Percentiles rank a stretch among this genome's conserved stretches.
Evolutionary conservation across 2,888 invertebrate species (phyloP).

Genomic region (Parnassius orleans): DNA sequence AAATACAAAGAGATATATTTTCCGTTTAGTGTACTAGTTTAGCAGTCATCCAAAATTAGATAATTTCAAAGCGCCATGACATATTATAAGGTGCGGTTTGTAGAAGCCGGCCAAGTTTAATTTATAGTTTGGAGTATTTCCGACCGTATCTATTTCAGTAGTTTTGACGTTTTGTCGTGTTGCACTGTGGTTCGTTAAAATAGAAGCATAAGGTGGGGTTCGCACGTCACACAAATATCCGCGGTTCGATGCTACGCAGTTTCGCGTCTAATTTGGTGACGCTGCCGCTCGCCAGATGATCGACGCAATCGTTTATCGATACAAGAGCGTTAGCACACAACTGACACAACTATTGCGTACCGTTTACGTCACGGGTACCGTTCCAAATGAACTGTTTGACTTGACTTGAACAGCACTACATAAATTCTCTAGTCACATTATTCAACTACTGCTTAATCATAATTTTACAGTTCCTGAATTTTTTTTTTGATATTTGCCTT

Average conservation of each 20-base stretch:
- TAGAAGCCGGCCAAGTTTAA: constrained; percentile 9
- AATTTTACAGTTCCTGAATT: no score
- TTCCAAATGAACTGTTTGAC: not conserved
- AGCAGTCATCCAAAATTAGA: not conserved
- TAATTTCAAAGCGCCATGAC: not conserved
- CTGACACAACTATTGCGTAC: constrained; percentile 30
- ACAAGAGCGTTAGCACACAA: constrained; percentile 32
- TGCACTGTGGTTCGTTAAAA: constrained; percentile 52
- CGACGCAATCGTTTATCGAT: constrained; percentile 46
- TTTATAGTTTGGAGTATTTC: constrained; percentile 19
- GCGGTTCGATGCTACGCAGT: constrained; percentile 38
- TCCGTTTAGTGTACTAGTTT: not conserved
- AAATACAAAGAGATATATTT: no score
- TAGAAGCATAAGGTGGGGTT: constrained; percentile 57
- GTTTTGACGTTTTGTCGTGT: constrained; percentile 50
- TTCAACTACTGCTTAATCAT: no score
- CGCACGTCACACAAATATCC: constrained; percentile 61
- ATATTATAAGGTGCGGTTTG: constrained; percentile 8
- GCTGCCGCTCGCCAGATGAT: constrained; percentile 39
- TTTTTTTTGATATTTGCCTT: no score
- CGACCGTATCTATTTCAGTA: constrained; percentile 46
- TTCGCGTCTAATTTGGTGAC: constrained; percentile 78
- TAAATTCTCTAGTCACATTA: no score
- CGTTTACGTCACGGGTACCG: constrained; percentile 28
- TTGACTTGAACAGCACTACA: no score